Evolutionary conservation across 2,888 invertebrate genomes (phyloP), one percentile per base, ranked within the genome.

Genomic region (Tetragnatha montana): DNA sequence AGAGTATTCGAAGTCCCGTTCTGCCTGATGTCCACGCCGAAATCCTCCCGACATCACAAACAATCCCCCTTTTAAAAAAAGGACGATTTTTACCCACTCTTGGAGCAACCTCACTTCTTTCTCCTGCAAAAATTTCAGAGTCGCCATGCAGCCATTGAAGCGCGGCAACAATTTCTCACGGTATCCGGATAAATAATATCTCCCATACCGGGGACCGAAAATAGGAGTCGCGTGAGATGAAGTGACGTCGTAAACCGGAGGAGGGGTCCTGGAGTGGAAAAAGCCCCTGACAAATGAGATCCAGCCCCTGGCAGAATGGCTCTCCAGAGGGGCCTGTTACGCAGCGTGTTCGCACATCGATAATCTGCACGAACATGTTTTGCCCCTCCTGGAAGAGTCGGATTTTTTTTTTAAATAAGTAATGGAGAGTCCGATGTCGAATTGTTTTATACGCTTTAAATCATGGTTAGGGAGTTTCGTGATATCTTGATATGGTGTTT

Each of bases 141-240:
- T 60, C 17, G 60, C 17, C 60, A 10, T 60, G 60, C 10, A 60
- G 6, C 60, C 60, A 60, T 60, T 60, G 10, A 60, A 60, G 60
- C 60, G 60, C 12, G 17, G 10, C 12, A 60, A 17, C 14, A 17
- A 17, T 17, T 17, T 60, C 60, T 17, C 6, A 8, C 10, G 49
- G 19, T 47, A 69, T 8, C 49, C 8, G 50, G 50, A 12, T 50
- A 19, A 82, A 74, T 51, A 74, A 82, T 82, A 74, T 47, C 74
- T 51, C 82, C n/a, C 73, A 60, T 82, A 22, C 82, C 60, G 6
- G 12, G 71, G 19, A 47, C 74, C 82, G 47, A 82, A 81, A 74
- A 60, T 60, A 82, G 82, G 74, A 74, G 82, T 74, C 60, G 74
- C 60, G 51, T 35, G 73, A 82, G 74, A 82, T 82, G 74, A 82